These are phyloP conservation scores for Tragelaphus imberbis DNA, from an alignment of 2,113 vertebrate species.

Conservation along the genomic window DNA sequence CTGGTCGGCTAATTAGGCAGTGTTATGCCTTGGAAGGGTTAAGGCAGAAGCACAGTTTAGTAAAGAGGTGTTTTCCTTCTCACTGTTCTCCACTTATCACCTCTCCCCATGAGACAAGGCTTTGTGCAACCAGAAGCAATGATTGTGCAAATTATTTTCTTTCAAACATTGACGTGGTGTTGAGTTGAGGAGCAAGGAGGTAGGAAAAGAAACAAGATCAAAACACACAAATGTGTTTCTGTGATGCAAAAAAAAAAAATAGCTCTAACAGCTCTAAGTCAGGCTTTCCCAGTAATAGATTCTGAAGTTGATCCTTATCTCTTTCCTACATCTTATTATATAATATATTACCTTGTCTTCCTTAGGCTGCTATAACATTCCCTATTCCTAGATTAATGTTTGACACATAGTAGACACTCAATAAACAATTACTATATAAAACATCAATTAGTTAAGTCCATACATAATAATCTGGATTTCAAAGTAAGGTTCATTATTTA, in stretches of 20 bases:
- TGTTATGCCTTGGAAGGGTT: conserved; percentile 28
- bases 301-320: not conserved
- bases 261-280: not conserved
- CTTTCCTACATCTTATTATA: not conserved
- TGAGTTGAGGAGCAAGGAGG: conserved; percentile 2
- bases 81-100: conserved; percentile 38
- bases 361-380: not conserved
- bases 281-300: not conserved
- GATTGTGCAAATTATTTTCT: conserved; percentile 69
- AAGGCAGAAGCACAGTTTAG: not conserved
- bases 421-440: conserved; percentile 7
- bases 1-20: conserved; percentile 24
- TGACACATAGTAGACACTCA: not conserved
- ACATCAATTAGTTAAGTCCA: not conserved
- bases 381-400: not conserved
- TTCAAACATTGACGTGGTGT: conserved; percentile 38
- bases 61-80: conserved; percentile 42
- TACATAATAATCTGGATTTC: not conserved
- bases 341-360: not conserved
- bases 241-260: not conserved
- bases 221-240: not conserved
- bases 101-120: conserved; percentile 40
- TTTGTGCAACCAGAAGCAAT: conserved; percentile 42
- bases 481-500: not conserved
- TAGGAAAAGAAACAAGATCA: conserved; percentile 43